Evolutionary conservation across 2,797 vertebrate species (phyloP), one percentile per base, ranked within the genome.

Genomic region (Semotilus atromaculatus): DNA sequence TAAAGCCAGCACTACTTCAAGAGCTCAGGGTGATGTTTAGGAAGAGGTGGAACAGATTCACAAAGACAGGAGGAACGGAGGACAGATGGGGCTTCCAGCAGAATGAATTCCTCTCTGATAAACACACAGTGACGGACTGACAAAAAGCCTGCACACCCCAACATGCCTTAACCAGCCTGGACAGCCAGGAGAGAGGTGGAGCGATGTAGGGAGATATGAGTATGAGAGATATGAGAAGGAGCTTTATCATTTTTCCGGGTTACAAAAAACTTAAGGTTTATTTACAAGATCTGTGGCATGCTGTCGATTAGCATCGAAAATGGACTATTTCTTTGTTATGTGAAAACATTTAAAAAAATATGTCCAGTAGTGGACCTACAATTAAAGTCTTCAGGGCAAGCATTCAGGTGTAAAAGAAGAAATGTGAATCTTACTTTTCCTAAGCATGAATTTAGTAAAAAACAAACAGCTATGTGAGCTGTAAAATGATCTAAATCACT

Each of bases 121-220:
- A 88, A 87, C 58, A 53, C 67, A 81, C 34, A 80, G 67, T 77
- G 86, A 90, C 86, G 80, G 70, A 38, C 76, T 85, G 88, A 88
- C 85, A 80, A 83, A 70, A 48, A 73, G 36, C 76, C 81, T 0
- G 78, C 53, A 76, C 77, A 79, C 64, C 58, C 79, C 53, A 26
- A 70, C 80, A 73, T 70, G 38, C 82, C 40, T 26, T 81, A 87
- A 90, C 51, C 80, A 64, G 86, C 82, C 71, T 51, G 60, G 85
- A 90, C 86, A 88, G 77, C 66, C 16, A 21, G 10, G 38, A 60
- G 14, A 64, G 48, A 82, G 62, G 78, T 31, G 16, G 60, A 48
- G 58, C 38, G 0, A 71, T 29, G 58, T 18, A 45, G 60, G 76
- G 67, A 34, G 64, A 82, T 51, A 45, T 72, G 55, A 53, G 29